phyloP scores from a whole-genome alignment of 2,113 vertebrate species.

The Colaptes auratus region DNA sequence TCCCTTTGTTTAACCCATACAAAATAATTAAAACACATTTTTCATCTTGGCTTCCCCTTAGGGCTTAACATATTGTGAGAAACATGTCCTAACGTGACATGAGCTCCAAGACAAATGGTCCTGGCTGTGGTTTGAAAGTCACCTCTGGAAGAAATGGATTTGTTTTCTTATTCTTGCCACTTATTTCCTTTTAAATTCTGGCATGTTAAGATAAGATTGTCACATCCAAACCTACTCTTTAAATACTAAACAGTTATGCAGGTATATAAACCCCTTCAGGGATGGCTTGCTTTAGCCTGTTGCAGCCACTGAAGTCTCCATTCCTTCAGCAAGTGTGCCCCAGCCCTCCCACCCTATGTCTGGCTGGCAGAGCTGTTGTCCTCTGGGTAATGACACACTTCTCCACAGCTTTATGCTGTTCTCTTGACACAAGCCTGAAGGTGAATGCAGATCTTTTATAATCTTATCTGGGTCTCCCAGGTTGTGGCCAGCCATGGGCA shows the following conservation, averaged over 20 bases:
- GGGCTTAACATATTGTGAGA: slow-evolving; percentile 18
- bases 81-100: neutral
- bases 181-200: neutral
- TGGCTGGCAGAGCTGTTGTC: neutral
- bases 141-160: slow-evolving; percentile 14
- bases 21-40: slow-evolving; percentile 51
- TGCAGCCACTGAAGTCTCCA: neutral
- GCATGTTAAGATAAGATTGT: neutral
- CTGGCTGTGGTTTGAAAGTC: slow-evolving; percentile 27
- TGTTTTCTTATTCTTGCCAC: neutral
- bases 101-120: slow-evolving; percentile 32
- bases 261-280: neutral
- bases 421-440: neutral
- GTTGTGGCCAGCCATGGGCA: no score
- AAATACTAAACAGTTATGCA: neutral
- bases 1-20: slow-evolving; percentile 23
- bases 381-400: neutral
- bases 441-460: neutral
- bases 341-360: accelerated
- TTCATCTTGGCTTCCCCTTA: slow-evolving; percentile 34
- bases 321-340: accelerated
- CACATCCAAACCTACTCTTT: neutral
- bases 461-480: neutral
- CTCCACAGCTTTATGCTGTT: neutral
- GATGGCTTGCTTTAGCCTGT: neutral